Evolutionary conservation across 2,113 vertebrate species (phyloP).

Genomic region (Nematolebias whitei): DNA sequence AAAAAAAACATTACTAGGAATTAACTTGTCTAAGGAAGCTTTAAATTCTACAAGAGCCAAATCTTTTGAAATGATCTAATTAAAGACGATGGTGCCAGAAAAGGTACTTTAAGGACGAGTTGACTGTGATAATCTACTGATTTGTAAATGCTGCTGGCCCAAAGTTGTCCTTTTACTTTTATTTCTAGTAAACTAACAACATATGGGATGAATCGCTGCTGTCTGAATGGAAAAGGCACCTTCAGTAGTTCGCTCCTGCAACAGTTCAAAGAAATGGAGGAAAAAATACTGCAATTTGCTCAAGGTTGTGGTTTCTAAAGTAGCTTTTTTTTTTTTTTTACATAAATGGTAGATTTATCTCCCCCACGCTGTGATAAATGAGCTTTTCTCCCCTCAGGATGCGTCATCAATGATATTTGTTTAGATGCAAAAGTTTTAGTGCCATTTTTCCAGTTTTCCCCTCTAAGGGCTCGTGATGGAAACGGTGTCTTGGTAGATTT

Average conservation of each 20-base stretch:
- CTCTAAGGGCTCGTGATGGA: too few species aligned
- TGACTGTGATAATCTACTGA: constrained; percentile 57
- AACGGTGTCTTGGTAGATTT: not conserved
- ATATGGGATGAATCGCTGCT: constrained; percentile 21
- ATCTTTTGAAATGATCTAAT: too few species aligned
- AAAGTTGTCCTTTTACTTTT: not conserved
- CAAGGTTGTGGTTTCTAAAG: constrained; percentile 9
- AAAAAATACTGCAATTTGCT: constrained; percentile 19
- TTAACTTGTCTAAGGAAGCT: not conserved
- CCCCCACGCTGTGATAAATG: constrained; percentile 13
- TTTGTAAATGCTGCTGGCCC: constrained; percentile 41
- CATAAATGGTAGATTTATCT: constrained; percentile 10
- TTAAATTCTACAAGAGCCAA: not conserved
- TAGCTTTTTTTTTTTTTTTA: not conserved
- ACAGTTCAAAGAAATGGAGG: constrained; percentile 30
- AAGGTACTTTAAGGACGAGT: constrained; percentile 58
- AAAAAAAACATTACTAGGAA: constrained; percentile 8
- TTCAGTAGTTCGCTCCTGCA: constrained; percentile 55
- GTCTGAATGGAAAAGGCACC: constrained; percentile 71
- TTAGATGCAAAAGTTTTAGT: too few species aligned
- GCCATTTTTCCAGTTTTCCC: too few species aligned
- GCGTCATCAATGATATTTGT: constrained; percentile 10
- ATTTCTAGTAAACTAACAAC: constrained; percentile 21
- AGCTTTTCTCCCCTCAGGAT: constrained; percentile 5
- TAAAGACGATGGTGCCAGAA: too few species aligned